These are phyloP conservation scores for Menidia menidia DNA, from an alignment of 2,797 vertebrate species.

Conservation along the genomic window DNA sequence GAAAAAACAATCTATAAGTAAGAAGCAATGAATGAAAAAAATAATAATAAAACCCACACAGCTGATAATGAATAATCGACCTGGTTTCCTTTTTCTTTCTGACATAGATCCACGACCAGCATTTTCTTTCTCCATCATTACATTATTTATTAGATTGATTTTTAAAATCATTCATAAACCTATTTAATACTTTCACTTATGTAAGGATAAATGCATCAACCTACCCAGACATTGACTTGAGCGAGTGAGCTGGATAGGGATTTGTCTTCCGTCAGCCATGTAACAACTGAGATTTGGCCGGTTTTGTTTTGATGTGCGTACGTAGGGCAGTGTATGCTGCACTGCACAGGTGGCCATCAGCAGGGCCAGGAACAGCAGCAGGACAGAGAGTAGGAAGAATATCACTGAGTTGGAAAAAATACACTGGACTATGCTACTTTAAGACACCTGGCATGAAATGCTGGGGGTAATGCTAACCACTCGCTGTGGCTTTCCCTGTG, in stretches of 20 bases:
- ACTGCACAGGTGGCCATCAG: slow-evolving; percentile 69
- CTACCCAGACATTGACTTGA: slow-evolving; percentile 7
- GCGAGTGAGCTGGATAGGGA: slow-evolving; percentile 40
- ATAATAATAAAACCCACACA: slow-evolving; percentile 31
- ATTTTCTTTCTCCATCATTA: too few species aligned
- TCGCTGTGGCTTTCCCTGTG: slow-evolving; percentile 47
- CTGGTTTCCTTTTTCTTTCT: slow-evolving; percentile 19
- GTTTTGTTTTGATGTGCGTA: slow-evolving; percentile 48
- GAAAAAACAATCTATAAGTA: slow-evolving; percentile 3
- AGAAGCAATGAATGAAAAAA: slow-evolving; percentile 20
- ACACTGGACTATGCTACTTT: slow-evolving; percentile 57
- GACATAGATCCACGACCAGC: too few species aligned
- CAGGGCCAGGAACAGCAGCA: slow-evolving; percentile 60
- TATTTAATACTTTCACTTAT: neutral
- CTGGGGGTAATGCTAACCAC: slow-evolving; percentile 49
- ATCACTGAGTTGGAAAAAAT: slow-evolving; percentile 69
- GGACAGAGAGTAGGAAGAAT: slow-evolving; percentile 67
- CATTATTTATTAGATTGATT: too few species aligned
- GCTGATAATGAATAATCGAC: slow-evolving; percentile 49
- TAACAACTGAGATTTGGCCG: slow-evolving; percentile 67
- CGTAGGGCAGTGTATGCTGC: slow-evolving; percentile 11
- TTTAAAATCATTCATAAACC: too few species aligned
- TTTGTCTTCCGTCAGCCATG: slow-evolving; percentile 46
- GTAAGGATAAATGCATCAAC: neutral
- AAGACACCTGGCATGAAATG: slow-evolving; percentile 59